Percentiles rank a stretch among this genome's conserved stretches.
Conservation (phyloP, 2,797 vertebrate genomes). For the Leptodactylus fallax region DNA sequence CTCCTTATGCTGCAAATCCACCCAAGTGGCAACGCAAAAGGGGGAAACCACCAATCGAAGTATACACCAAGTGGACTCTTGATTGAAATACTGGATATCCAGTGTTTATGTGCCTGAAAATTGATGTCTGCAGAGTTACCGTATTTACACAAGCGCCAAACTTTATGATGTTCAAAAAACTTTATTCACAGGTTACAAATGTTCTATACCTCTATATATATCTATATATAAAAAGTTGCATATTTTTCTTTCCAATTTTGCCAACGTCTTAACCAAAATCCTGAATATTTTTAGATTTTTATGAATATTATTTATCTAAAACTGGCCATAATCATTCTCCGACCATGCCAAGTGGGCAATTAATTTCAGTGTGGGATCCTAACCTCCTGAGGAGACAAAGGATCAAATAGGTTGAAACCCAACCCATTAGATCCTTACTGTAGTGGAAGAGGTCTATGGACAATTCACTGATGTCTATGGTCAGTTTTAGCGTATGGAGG, state of each 20-base stretch:
- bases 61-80: neutral
- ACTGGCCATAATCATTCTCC: neutral
- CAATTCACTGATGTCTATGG: neutral
- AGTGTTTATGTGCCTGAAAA: conserved; percentile 49
- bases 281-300: neutral
- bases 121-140: conserved; percentile 27
- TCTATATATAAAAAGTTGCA: neutral
- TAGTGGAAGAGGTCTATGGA: neutral
- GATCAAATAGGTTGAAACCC: neutral
- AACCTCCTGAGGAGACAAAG: neutral
- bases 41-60: neutral
- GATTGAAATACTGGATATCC: conserved; percentile 21
- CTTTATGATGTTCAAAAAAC: neutral
- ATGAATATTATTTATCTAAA: neutral
- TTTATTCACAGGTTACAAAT: neutral
- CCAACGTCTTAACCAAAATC: neutral
- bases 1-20: conserved; percentile 17
- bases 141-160: conserved; percentile 13
- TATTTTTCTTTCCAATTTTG: neutral
- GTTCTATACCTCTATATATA: neutral
- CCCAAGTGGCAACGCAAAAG: neutral
- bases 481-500: neutral
- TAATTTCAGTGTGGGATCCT: neutral
- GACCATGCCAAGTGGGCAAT: neutral
- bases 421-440: no score